Evolutionary conservation across 2,888 invertebrate species (phyloP).

Genomic region (Drosophila antonietae): DNA sequence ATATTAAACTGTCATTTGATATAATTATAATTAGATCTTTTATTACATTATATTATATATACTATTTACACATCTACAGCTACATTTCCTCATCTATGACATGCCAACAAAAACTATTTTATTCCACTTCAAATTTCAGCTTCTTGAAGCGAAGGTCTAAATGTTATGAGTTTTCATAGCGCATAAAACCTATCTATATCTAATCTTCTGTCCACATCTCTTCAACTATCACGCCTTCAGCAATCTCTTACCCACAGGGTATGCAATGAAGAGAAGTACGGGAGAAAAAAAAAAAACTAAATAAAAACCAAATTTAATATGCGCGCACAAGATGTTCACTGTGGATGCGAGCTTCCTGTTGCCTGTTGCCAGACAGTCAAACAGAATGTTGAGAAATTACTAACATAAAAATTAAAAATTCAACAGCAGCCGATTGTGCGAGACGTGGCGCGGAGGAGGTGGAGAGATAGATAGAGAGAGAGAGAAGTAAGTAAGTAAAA

Average conservation of each 20-base stretch:
- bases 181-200: neutral
- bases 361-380: slow-evolving; percentile 32
- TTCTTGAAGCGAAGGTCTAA: neutral
- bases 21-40: neutral
- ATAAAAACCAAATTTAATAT: slow-evolving; percentile 72
- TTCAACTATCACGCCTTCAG: neutral
- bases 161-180: no score
- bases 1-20: neutral
- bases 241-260: slow-evolving; percentile 7
- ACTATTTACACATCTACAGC: no score
- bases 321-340: slow-evolving; percentile 72
- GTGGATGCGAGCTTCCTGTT: slow-evolving; percentile 43
- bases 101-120: no score
- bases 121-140: neutral
- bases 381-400: slow-evolving; percentile 74
- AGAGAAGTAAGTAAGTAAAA: neutral
- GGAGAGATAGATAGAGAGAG: no score
- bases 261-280: neutral
- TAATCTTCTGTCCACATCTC: neutral
- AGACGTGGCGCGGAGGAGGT: neutral
- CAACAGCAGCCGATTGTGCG: slow-evolving; percentile 68
- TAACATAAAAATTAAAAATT: slow-evolving; percentile 81
- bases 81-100: no score
- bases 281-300: slow-evolving; percentile 38
- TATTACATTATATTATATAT: no score